Evolutionary conservation across 2,113 vertebrate species (phyloP), one percentile per base, ranked within the genome.

Genomic region (Petrocephalus zakoni): DNA sequence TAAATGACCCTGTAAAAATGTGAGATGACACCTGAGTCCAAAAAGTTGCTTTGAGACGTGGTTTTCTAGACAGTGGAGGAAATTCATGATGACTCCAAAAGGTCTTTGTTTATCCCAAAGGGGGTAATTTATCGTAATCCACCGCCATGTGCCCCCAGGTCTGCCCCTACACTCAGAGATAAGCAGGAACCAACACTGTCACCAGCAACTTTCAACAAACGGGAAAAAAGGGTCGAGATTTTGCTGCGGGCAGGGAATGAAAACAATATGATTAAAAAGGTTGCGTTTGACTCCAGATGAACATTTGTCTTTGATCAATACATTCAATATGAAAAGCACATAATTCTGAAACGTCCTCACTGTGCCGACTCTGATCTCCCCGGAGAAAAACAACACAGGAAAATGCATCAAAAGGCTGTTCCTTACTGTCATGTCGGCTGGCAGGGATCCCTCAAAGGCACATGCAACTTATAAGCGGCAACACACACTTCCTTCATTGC

Each of bases 51-150:
- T 10, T 86, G 81, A 83, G 21, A 83, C 1, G 19, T n/a, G 22
- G 2, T 19, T 83, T 42, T 47, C 19, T 19, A 86, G 49, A 29
- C 29, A 55, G 52, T 29, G n/a, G 34, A 84, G 52, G 88, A 88
- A 42, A 61, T 42, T 75, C 22, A 29, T 21, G 46, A 58, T 83
- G 53, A 51, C 22, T 82, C 75, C 51, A 83, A 81, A 84, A 56
- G 53, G 88, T 58, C 37, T 53, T 25, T 89, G 82, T 89, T 89
- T 86, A 86, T 72, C 61, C 58, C 56, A 61, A 53, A 72, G 83
- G 83, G 88, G 55, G 88, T 86, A 52, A 89, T 86, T 86, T 86
- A 85, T 89, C 72, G 83, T 86, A 89, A 86, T 86, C 46, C 47
- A 25, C 61, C 51, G 11, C 29, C 56, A 58, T 64, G 55, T 85